Conservation (phyloP, 1,140 invertebrate species). For the Neodiprion virginianus region DNA sequence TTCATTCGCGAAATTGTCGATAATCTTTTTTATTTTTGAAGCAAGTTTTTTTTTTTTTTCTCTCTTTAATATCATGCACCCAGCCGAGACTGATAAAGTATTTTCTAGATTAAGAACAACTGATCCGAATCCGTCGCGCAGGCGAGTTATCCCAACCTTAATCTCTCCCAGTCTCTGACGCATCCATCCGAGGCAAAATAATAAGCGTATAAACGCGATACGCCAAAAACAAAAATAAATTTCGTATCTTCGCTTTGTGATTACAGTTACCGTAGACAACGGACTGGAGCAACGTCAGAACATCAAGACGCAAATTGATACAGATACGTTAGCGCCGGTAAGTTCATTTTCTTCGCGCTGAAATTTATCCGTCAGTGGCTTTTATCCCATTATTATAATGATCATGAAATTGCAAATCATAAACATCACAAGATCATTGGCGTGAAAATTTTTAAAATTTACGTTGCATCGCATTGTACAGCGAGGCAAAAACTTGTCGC, state of each 20-base stretch:
- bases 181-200: not conserved
- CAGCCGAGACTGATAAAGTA: not conserved
- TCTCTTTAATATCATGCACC: not conserved
- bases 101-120: not conserved
- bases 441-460: too few species aligned
- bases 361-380: not conserved
- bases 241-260: conserved; percentile 8
- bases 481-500: not conserved
- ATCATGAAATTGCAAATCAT: not conserved
- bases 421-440: not conserved
- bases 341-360: conserved; percentile 22
- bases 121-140: not conserved
- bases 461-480: too few species aligned
- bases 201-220: not conserved
- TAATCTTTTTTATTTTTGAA: not conserved
- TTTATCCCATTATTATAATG: not conserved
- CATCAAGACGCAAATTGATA: conserved; percentile 46
- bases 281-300: conserved; percentile 35
- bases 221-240: not conserved
- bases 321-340: conserved; percentile 47
- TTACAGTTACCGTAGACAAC: conserved; percentile 42
- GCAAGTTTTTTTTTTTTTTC: too few species aligned
- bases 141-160: not conserved
- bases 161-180: not conserved
- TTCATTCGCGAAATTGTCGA: not conserved